Conservation (phyloP, 2,888 invertebrate genomes). For the Diaphora mendica region DNA sequence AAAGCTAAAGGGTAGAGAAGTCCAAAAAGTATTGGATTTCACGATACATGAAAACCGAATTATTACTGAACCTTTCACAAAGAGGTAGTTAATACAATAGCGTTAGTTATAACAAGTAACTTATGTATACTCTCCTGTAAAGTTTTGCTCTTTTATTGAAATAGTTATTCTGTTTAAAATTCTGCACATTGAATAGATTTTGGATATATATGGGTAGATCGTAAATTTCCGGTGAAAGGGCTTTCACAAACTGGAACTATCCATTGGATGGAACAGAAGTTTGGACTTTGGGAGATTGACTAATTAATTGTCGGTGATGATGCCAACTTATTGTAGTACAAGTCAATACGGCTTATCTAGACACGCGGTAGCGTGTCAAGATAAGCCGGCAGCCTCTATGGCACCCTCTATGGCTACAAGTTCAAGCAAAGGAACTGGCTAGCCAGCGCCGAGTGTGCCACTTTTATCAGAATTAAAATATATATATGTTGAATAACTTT, state of each 20-base stretch:
- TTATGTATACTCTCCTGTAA: neutral
- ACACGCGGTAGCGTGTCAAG: too few relatives aligned
- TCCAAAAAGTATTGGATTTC: slow-evolving; percentile 27
- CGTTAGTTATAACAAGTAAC: slow-evolving; percentile 20
- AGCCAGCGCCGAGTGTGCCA: too few relatives aligned
- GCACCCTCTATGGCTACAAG: too few relatives aligned
- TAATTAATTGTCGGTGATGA: slow-evolving; percentile 38
- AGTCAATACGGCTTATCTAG: neutral
- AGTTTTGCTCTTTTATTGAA: slow-evolving; percentile 33
- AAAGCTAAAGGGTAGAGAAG: slow-evolving; percentile 28
- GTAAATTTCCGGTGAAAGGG: slow-evolving; percentile 41
- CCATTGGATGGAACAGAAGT: slow-evolving; percentile 39
- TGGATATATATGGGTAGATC: slow-evolving; percentile 35
- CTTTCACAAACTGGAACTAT: slow-evolving; percentile 40
- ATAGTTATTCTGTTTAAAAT: slow-evolving; percentile 45
- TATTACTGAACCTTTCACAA: slow-evolving; percentile 33
- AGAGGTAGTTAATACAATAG: slow-evolving; percentile 27
- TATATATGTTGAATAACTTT: too few relatives aligned
- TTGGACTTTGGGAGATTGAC: slow-evolving; percentile 37
- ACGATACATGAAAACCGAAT: slow-evolving; percentile 24
- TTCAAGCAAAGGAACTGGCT: too few relatives aligned
- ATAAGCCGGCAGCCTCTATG: too few relatives aligned
- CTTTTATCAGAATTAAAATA: too few relatives aligned
- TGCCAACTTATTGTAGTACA: slow-evolving; percentile 17
- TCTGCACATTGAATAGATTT: slow-evolving; percentile 33